Evolutionary conservation across 2,888 invertebrate genomes (phyloP).

Genomic region (Arrhopalites spinosus): DNA sequence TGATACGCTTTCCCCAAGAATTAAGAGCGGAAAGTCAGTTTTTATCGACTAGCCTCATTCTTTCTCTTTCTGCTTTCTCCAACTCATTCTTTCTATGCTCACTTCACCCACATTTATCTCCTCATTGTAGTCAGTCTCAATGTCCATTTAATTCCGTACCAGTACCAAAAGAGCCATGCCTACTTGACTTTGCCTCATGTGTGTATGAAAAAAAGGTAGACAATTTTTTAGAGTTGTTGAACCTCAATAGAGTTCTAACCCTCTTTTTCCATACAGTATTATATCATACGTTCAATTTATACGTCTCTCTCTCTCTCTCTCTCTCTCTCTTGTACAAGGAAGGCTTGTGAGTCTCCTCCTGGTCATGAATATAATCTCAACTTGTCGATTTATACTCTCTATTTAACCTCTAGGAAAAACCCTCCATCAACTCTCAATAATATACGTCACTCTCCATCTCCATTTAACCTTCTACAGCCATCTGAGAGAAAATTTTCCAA

Average conservation of each 20-base stretch:
- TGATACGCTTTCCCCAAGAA: constrained; percentile 37
- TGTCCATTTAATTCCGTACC: neutral
- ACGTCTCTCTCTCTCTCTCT: too few relatives aligned
- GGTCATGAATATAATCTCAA: too few relatives aligned
- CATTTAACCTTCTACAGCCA: neutral
- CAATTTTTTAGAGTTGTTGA: too few relatives aligned
- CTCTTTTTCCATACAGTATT: too few relatives aligned
- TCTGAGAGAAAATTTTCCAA: neutral
- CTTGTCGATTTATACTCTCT: neutral
- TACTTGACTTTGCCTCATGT: too few relatives aligned
- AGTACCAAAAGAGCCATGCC: neutral
- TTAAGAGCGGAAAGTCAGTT: constrained; percentile 39
- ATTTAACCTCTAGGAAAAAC: neutral
- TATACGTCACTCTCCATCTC: neutral
- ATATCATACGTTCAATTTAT: too few relatives aligned
- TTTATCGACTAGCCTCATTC: constrained; percentile 39
- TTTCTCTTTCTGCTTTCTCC: neutral
- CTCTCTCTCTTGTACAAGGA: too few relatives aligned
- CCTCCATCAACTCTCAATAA: neutral
- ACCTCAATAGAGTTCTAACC: too few relatives aligned
- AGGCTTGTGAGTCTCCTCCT: neutral
- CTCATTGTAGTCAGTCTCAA: neutral
- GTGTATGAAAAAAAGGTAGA: neutral
- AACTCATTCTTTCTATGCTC: neutral
- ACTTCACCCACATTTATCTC: neutral